A percentile compares a stretch with the other conserved stretches of the same genome.
Conservation (phyloP, 37 sponge, comb jelly and placozoan genomes). For the Aphrocallistes beatrix region DNA sequence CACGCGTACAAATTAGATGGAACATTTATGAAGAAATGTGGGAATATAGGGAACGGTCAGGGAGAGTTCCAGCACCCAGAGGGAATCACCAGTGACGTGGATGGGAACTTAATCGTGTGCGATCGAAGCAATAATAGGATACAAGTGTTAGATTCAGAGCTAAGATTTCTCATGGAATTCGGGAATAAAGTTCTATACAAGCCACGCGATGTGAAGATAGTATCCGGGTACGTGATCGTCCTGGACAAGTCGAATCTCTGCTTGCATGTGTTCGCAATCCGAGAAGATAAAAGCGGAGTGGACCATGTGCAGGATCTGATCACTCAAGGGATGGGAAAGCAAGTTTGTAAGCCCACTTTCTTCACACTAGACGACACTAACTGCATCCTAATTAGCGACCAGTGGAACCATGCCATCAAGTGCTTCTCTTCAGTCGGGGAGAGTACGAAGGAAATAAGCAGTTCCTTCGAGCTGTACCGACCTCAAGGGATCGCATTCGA, state of each 20-base stretch:
- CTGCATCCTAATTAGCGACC: not conserved
- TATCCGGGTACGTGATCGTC: not conserved
- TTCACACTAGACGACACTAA: not conserved
- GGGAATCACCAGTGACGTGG: not conserved
- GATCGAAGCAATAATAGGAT: not conserved
- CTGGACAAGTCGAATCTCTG: conserved; percentile 8
- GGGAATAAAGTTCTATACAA: not conserved
- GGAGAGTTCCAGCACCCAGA: not conserved
- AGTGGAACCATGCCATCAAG: not conserved
- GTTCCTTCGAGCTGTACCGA: not conserved
- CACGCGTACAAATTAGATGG: not conserved
- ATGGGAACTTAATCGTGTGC: not conserved
- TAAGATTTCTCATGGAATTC: not conserved
- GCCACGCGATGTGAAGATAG: not conserved
- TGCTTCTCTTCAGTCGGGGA: not conserved
- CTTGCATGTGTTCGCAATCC: conserved; percentile 3
- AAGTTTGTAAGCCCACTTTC: not conserved
- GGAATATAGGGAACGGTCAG: not conserved
- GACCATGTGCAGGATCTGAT: not conserved
- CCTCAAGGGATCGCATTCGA: not conserved
- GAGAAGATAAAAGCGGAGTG: not conserved
- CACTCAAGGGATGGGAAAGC: not conserved
- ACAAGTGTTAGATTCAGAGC: not conserved
- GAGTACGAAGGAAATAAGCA: not conserved
- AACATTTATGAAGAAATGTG: not conserved